Evolutionary conservation across 2,888 invertebrate species (phyloP).

Genomic region (Cerastoderma edule): DNA sequence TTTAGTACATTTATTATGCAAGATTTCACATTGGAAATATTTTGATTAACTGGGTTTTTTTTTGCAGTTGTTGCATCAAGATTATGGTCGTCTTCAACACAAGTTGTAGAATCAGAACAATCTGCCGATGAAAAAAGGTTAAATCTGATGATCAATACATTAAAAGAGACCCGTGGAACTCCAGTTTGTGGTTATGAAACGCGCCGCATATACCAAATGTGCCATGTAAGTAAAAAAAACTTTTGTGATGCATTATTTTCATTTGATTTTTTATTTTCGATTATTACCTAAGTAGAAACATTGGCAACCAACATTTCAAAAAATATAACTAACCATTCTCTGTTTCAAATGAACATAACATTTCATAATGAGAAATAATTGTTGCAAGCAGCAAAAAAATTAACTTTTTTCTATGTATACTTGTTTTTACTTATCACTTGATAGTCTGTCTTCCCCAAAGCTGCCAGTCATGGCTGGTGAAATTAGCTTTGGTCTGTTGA

Average conservation of each 20-base stretch:
- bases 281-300: not conserved
- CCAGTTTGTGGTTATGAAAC: slow-evolving; percentile 17
- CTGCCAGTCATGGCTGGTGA: too few relatives aligned
- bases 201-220: not conserved
- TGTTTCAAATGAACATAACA: not conserved
- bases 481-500: too few relatives aligned
- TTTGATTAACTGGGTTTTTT: not conserved
- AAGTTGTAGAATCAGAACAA: not conserved
- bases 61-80: not conserved
- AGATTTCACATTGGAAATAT: not conserved
- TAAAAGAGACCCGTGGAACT: not conserved
- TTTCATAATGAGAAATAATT: not conserved
- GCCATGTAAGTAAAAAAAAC: slow-evolving; percentile 19
- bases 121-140: not conserved
- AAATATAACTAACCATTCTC: not conserved
- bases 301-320: not conserved
- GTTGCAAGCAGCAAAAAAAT: too few relatives aligned
- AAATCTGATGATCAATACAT: not conserved
- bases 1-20: not conserved
- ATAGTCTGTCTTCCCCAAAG: too few relatives aligned
- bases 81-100: not conserved
- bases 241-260: too few relatives aligned
- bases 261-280: not conserved
- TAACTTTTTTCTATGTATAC: too few relatives aligned
- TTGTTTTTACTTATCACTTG: too few relatives aligned